phyloP scores from a whole-genome alignment of 2,888 invertebrate genomes.

The Caenorhabditis sp. region DNA sequence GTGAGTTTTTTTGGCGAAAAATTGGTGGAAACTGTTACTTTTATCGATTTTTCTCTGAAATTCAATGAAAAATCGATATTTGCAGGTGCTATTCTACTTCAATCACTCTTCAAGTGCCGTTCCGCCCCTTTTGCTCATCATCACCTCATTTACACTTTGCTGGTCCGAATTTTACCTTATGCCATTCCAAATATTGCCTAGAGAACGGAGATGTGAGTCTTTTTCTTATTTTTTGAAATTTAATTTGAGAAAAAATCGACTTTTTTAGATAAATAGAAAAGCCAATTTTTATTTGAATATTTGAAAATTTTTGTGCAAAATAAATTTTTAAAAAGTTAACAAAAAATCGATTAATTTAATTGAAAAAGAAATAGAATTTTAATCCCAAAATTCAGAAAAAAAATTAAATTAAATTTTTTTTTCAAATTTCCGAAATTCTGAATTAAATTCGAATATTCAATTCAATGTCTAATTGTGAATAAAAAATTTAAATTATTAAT shows the following conservation, averaged over 20 bases:
- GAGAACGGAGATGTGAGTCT: conserved; percentile 70
- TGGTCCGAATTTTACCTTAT: conserved; percentile 80
- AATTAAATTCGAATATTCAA: background rate
- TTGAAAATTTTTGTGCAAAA: conserved; percentile 1
- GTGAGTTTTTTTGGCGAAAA: conserved; percentile 55
- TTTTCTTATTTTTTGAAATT: background rate
- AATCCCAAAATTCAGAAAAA: too few species aligned
- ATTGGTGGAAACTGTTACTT: background rate
- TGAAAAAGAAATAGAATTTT: too few species aligned
- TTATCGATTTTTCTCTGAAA: background rate
- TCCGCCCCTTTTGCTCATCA: conserved; percentile 74
- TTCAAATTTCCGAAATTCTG: background rate
- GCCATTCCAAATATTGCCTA: conserved; percentile 78
- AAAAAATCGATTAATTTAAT: too few species aligned
- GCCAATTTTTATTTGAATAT: background rate
- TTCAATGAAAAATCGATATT: background rate
- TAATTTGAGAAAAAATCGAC: too few species aligned
- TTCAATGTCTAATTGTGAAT: too few species aligned
- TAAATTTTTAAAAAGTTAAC: too few species aligned
- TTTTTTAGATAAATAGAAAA: background rate
- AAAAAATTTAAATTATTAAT: too few species aligned
- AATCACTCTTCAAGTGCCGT: conserved; percentile 61
- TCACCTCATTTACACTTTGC: conserved; percentile 75
- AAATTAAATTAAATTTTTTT: too few species aligned
- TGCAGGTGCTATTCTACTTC: conserved; percentile 67